Base-by-base conservation (phyloP, 2,888 invertebrate genomes). In the Drosophila meridionalis region DNA sequence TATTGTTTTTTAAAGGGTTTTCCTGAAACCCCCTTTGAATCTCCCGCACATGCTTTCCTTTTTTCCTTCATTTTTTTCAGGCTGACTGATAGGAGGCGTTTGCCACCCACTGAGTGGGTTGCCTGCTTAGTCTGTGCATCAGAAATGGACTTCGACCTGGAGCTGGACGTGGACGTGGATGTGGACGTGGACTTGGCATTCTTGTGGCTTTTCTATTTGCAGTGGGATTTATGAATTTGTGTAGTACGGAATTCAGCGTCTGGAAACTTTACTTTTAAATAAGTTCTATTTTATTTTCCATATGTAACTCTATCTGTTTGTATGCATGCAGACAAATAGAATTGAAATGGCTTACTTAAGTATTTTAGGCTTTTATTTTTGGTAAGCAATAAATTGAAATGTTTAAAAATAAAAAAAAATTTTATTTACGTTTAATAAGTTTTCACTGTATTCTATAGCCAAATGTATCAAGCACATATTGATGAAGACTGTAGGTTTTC, bases 1-100 rank as follows among this genome's bases (percentile, higher is more conserved):
- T 87, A 89, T 89, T 86, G 89, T 86, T 89, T 86, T 86, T 86
- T 86, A 82, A 84, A 89, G 87, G 89, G 87, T 85, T 89, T 80
- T 60, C 57, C 64, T 47, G 59, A 26, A 34, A 20, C 57, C 57
- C 56, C 57, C 43, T 26, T 45, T 36, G 34, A 26, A 26, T n/a
- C 56, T 42, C 56, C 30, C 20, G n/a, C 26, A 64, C 65, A 77
- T 73, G 81, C 69, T 72, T 76, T 76, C 65, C 48, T 63, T 74
- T 70, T 57, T 69, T 63, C 59, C 40, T 14, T 30, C 36, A 28
- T 38, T 26, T 45, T 43, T 32, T 38, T 32, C 38, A 28, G 40
- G 55, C 70, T 80, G 80, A 78, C 67, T 64, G 80, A 78, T 68
- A 62, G 71, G 26, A 62, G 67, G 72, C 72, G 47, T 67, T 38